Evolutionary conservation across 2,888 invertebrate genomes (phyloP).

Genomic region (Trimorus sp.): DNA sequence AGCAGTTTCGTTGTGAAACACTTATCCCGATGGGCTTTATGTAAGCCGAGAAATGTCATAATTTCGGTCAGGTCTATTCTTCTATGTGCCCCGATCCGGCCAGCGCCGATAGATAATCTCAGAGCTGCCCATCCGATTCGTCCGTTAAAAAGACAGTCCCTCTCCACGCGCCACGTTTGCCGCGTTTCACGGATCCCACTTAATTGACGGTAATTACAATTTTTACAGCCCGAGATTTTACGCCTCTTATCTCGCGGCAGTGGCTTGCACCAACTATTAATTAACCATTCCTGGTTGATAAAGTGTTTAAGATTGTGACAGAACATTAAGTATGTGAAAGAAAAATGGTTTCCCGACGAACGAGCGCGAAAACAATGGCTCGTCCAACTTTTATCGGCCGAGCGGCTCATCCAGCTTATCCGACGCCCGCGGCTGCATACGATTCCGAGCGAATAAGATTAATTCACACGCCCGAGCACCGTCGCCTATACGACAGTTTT

Average conservation of each 20-base stretch:
- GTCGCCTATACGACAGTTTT: neutral
- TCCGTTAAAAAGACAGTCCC: too few relatives aligned
- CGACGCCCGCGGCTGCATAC: neutral
- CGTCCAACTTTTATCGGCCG: neutral
- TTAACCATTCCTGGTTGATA: conserved; percentile 3
- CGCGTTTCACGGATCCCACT: too few relatives aligned
- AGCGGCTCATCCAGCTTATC: neutral
- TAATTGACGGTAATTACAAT: neutral
- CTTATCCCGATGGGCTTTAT: conserved; percentile 29
- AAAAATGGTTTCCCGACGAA: conserved; percentile 14
- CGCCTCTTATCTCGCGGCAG: conserved; percentile 7
- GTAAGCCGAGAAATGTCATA: conserved; percentile 19
- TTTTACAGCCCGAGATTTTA: neutral
- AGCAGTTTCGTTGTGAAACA: conserved; percentile 39
- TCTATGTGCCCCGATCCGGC: conserved; percentile 1
- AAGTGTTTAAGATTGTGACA: conserved; percentile 26
- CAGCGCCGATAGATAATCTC: too few relatives aligned
- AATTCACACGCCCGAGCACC: neutral
- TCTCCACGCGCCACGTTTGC: neutral
- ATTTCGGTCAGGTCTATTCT: conserved; percentile 8
- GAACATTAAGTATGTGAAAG: conserved; percentile 22
- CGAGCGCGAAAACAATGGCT: neutral
- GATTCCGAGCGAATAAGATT: neutral
- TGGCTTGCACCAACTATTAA: conserved; percentile 6
- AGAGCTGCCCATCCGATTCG: neutral